A percentile compares a stretch with the other conserved stretches of the same genome.
These are phyloP conservation scores for Apodemia duryi DNA, from an alignment of 2,888 invertebrate genomes.

Conservation along the genomic window DNA sequence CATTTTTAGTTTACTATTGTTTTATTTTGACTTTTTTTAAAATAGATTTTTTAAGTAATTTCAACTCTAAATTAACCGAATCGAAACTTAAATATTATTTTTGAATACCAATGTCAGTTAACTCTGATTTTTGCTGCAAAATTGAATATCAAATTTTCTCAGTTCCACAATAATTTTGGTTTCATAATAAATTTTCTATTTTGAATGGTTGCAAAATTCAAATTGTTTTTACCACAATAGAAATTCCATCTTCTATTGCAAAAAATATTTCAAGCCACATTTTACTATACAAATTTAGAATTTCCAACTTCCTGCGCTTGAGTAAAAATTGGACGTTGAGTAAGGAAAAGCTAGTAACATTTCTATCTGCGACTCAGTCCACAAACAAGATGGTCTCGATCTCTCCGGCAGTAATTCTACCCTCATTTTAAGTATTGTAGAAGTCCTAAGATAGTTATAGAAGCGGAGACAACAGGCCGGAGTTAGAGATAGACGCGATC, in stretches of 20 bases:
- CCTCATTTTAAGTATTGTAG: constrained; percentile 14
- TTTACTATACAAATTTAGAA: background rate
- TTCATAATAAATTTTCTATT: background rate
- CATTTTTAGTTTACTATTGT: background rate
- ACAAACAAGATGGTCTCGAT: background rate
- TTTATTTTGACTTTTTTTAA: background rate
- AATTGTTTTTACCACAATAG: background rate
- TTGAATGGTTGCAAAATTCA: background rate
- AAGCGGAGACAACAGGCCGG: constrained; percentile 17
- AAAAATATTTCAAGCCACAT: background rate
- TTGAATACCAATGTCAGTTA: background rate
- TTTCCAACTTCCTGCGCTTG: background rate
- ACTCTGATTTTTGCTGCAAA: background rate
- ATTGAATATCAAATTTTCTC: background rate
- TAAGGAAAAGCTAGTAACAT: background rate
- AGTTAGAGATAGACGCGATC: constrained; percentile 17
- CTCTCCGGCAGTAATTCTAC: constrained; percentile 3
- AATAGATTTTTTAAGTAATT: background rate
- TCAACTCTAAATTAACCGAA: background rate
- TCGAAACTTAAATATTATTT: background rate
- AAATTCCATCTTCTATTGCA: background rate
- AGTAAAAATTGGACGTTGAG: background rate
- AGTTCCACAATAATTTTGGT: background rate
- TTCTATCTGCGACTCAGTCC: background rate
- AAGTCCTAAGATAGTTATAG: constrained; percentile 14